Conservation (phyloP, 2,797 vertebrate genomes). For the Poecilia wingei region DNA sequence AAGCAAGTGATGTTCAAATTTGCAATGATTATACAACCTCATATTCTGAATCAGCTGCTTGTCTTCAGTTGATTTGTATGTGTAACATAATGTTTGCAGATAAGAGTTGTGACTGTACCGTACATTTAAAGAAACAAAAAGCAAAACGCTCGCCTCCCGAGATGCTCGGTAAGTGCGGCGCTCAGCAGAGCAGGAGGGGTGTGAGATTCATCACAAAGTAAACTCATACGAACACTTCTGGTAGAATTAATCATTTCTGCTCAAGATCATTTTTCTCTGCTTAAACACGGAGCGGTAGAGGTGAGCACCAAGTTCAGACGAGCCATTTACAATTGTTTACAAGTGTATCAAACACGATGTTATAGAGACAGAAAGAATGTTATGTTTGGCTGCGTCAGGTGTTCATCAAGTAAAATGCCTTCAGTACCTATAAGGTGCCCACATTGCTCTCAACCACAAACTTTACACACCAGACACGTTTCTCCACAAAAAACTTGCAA, state of each 20-base stretch:
- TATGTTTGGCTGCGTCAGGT: constrained; percentile 1
- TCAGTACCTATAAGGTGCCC: neutral
- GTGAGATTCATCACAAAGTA: constrained; percentile 57
- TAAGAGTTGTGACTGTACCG: constrained; percentile 28
- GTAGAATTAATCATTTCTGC: constrained; percentile 57
- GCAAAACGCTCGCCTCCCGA: constrained; percentile 38
- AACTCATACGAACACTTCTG: constrained; percentile 64
- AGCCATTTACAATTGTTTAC: constrained; percentile 34
- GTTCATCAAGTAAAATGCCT: neutral
- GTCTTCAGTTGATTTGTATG: constrained; percentile 14
- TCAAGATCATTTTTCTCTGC: constrained; percentile 46
- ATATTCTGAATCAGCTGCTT: too few species aligned
- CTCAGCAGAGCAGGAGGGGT: constrained; percentile 30
- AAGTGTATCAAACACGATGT: constrained; percentile 1
- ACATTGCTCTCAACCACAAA: neutral
- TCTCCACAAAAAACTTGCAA: too few species aligned
- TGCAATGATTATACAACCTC: neutral
- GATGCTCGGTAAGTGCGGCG: constrained; percentile 59
- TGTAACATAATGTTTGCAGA: constrained; percentile 37
- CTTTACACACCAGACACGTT: neutral
- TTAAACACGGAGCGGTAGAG: constrained; percentile 36
- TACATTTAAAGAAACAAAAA: constrained; percentile 55
- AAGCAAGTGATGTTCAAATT: neutral
- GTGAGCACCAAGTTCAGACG: constrained; percentile 20
- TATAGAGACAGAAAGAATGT: constrained; percentile 1